Conservation (phyloP, 1,140 invertebrate species). For the Teleopsis dalmanni region DNA sequence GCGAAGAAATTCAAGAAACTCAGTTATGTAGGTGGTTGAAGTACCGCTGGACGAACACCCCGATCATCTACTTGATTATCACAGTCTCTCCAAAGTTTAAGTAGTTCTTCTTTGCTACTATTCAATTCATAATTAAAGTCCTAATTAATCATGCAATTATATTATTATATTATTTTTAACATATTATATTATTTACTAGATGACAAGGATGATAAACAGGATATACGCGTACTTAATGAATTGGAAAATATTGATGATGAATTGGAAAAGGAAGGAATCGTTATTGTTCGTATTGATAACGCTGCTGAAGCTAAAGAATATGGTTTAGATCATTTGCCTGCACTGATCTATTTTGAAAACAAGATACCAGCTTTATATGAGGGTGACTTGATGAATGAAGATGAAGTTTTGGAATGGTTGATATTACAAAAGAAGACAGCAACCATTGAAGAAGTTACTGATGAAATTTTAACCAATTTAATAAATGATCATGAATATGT, state of each 20-base stretch:
- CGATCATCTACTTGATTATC: too few species aligned
- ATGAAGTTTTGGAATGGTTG: constrained; percentile 84
- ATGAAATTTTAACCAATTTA: constrained; percentile 79
- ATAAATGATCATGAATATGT: constrained; percentile 90
- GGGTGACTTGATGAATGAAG: constrained; percentile 85
- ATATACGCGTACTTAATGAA: constrained; percentile 79
- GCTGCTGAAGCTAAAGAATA: constrained; percentile 82
- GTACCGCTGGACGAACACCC: too few species aligned
- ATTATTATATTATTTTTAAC: too few species aligned
- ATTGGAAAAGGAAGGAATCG: constrained; percentile 79
- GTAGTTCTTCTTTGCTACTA: too few species aligned
- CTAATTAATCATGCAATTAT: too few species aligned
- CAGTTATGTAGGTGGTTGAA: too few species aligned
- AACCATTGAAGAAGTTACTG: constrained; percentile 90
- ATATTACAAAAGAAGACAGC: constrained; percentile 83
- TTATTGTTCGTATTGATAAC: constrained; percentile 83
- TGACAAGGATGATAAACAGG: constrained; percentile 83
- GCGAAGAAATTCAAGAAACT: too few species aligned
- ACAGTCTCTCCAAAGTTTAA: too few species aligned
- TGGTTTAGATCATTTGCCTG: constrained; percentile 82
- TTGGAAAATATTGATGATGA: constrained; percentile 91
- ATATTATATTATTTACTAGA: constrained; percentile 53
- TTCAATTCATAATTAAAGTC: too few species aligned
- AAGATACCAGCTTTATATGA: constrained; percentile 87
- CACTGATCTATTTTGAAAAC: constrained; percentile 84